Evolutionary conservation across 1,140 invertebrate species (phyloP).

Genomic region (Myzus persicae): DNA sequence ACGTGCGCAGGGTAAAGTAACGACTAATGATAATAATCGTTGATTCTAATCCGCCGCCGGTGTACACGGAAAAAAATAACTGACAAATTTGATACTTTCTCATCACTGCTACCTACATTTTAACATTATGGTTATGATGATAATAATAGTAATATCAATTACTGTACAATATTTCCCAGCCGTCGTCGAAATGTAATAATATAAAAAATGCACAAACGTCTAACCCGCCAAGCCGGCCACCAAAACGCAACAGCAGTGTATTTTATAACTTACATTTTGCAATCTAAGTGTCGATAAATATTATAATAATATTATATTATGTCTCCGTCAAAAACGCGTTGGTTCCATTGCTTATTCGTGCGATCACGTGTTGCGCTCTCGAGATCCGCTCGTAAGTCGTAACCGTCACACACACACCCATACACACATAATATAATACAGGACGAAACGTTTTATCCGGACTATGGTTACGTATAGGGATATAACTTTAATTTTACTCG

Average conservation of each 20-base stretch:
- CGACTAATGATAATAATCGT: too few relatives aligned
- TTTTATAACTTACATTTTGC: not conserved
- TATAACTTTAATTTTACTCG: not conserved
- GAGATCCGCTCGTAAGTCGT: not conserved
- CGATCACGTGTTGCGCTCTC: slow-evolving; percentile 48
- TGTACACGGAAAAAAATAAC: not conserved
- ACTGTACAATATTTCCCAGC: too few relatives aligned
- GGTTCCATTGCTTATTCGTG: not conserved
- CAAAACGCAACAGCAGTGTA: too few relatives aligned
- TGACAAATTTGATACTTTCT: not conserved
- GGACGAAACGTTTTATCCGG: not conserved
- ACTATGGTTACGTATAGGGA: not conserved
- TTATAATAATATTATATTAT: not conserved
- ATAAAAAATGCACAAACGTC: not conserved
- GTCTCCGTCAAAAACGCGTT: not conserved
- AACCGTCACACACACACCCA: not conserved
- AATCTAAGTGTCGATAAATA: not conserved
- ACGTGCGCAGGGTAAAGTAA: not conserved
- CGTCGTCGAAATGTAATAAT: too few relatives aligned
- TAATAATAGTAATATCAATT: too few relatives aligned
- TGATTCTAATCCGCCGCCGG: too few relatives aligned
- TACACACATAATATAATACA: not conserved
- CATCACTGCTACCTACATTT: too few relatives aligned
- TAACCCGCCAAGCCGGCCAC: too few relatives aligned
- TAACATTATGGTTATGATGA: too few relatives aligned